Evolutionary conservation across 1,140 invertebrate genomes (phyloP), one percentile per base, ranked within the genome.

Genomic region (Ips typographus): DNA sequence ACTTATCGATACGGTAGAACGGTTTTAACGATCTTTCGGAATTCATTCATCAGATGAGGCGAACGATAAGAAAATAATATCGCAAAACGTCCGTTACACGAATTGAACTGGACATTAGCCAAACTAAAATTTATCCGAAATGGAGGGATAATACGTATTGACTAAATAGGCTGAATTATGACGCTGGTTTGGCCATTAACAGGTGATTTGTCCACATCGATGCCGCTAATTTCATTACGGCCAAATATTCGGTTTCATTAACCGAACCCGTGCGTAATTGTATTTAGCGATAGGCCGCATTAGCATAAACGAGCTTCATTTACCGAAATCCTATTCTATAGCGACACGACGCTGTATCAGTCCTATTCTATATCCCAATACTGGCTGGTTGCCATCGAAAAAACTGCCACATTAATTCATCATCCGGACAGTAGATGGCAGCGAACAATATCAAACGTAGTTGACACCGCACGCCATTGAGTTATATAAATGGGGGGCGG

Each of bases 21-120:
- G 58, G 42, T 60, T 60, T 60, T 55, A 60, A 60, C 44, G 58
- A 60, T 60, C 58, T 60, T 60, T 60, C 42, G 55, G 55, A 57
- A 57, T 57, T 57, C 55, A 57, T 57, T 57, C 55, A 57, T 57
- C 55, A 57, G 55, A 57, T 57, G 37, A 4, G 55, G 37, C 4
- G 40, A 8, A 38, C 37, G 39, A 57, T 57, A 57, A 57, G 55
- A 38, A 40, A 40, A 38, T 40, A 57, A 40, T 40, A 38, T 57
- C 39, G 5, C 37, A 57, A 40, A 7, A 49, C 22, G 22, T 49
- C 22, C 22, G 22, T 49, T 8, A 49, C 44, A 22, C 44, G 7
- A 49, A 22, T 8, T 49, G 7, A 49, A 49, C 22, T 49, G 44
- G 44, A 8, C 22, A 49, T 49, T 49, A 49, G 44, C 44, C 22